A percentile compares a stretch with the other conserved stretches of the same genome.
These are phyloP conservation scores for Octodon degus DNA, from an alignment of 2,113 vertebrate genomes.

Conservation along the genomic window DNA sequence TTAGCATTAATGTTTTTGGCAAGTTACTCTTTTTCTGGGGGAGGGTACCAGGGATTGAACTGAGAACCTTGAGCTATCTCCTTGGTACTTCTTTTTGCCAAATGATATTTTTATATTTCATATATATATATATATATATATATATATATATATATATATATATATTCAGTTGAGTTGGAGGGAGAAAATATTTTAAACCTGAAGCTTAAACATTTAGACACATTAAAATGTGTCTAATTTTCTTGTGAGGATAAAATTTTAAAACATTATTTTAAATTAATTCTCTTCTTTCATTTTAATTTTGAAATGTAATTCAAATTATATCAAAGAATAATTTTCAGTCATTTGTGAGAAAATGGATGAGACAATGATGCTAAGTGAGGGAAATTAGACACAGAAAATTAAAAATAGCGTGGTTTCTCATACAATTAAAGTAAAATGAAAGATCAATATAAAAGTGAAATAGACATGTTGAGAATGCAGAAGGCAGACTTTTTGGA, in stretches of 20 bases:
- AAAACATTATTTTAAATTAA: neutral
- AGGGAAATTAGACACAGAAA: neutral
- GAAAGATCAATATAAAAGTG: neutral
- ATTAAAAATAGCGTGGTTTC: neutral
- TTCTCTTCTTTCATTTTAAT: neutral
- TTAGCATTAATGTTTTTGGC: neutral
- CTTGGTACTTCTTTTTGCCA: no score
- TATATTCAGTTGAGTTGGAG: neutral
- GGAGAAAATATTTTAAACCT: slow-evolving; percentile 15
- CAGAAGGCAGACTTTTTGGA: neutral
- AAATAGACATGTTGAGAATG: neutral
- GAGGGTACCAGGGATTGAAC: no score
- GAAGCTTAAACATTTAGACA: slow-evolving; percentile 39
- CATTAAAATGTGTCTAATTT: slow-evolving; percentile 29
- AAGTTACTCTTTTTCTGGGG: neutral
- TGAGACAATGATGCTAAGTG: neutral
- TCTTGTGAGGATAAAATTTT: neutral
- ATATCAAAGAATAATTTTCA: neutral
- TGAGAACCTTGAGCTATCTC: no score
- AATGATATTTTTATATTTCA: no score
- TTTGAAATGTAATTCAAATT: neutral
- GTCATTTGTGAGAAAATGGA: neutral
- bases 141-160: neutral
- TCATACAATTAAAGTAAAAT: neutral
- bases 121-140: no score